phyloP scores from a whole-genome alignment of 2,888 invertebrate species.

The Sarcophaga caerulescens region DNA sequence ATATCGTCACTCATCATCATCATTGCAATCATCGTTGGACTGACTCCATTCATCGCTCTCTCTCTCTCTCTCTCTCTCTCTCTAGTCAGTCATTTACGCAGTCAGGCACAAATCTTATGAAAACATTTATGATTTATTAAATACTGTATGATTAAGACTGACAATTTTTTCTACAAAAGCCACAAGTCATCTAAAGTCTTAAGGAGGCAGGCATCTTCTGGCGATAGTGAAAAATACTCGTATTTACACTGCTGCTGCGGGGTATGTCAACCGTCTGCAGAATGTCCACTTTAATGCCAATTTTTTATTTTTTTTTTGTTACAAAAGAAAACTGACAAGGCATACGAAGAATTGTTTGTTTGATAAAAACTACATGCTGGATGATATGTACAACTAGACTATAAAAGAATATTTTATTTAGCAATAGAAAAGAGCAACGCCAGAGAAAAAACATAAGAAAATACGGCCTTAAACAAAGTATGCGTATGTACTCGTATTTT shows the following conservation, averaged over 20 bases:
- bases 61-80: slow-evolving; percentile 19
- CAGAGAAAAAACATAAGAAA: slow-evolving; percentile 6
- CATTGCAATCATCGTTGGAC: slow-evolving; percentile 17
- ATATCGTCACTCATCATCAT: slow-evolving; percentile 18
- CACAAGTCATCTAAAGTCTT: slow-evolving; percentile 16
- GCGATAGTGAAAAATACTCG: slow-evolving; percentile 43
- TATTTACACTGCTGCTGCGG: slow-evolving; percentile 8
- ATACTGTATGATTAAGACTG: slow-evolving; percentile 62
- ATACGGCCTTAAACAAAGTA: not conserved
- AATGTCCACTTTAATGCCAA: slow-evolving; percentile 63
- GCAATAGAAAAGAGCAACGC: slow-evolving; percentile 1
- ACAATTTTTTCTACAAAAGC: slow-evolving; percentile 46
- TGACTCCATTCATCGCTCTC: not conserved
- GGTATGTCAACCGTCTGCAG: slow-evolving; percentile 55
- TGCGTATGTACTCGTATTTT: not conserved
- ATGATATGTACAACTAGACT: slow-evolving; percentile 31
- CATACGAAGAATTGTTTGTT: slow-evolving; percentile 44
- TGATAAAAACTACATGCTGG: slow-evolving; percentile 42
- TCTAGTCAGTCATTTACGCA: not conserved
- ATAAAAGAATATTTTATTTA: slow-evolving; percentile 25
- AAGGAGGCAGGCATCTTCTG: slow-evolving; percentile 23
- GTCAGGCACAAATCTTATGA: slow-evolving; percentile 30
- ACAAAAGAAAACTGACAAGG: slow-evolving; percentile 58
- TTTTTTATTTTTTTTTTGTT: slow-evolving; percentile 37
- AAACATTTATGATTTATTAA: slow-evolving; percentile 66